These are phyloP conservation scores for Cromileptes altivelis DNA, from an alignment of 2,113 vertebrate genomes.

Conservation along the genomic window DNA sequence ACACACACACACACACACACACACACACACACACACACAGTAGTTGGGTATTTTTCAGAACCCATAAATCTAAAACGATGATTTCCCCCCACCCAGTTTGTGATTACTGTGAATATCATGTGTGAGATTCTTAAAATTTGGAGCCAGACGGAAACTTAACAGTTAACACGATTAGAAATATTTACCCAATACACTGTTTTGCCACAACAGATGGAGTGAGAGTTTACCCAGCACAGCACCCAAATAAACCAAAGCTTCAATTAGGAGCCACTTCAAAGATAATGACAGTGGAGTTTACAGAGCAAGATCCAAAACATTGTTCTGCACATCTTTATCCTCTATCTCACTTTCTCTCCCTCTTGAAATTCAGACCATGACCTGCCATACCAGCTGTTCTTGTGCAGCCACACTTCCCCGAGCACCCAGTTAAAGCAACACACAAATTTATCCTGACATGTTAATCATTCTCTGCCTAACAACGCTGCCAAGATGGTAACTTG, in stretches of 20 bases:
- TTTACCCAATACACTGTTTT: not conserved
- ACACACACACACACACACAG: not conserved
- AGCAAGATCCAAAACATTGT: not conserved
- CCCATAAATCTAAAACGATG: not conserved
- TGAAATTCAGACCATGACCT: constrained; percentile 33
- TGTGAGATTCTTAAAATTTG: not conserved
- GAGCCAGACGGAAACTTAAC: not conserved
- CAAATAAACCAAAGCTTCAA: not conserved
- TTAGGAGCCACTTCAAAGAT: constrained; percentile 22
- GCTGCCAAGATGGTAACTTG: constrained; percentile 9
- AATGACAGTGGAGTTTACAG: not conserved
- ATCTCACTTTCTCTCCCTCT: not conserved
- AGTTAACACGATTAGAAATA: constrained; percentile 6
- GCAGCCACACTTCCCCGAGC: not conserved
- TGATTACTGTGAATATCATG: not conserved
- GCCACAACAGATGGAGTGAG: constrained; percentile 3
- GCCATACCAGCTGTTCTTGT: constrained; percentile 18
- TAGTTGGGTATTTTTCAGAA: constrained; percentile 19
- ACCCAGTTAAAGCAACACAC: constrained; percentile 10
- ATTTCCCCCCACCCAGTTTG: not conserved
- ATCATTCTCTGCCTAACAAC: not conserved
- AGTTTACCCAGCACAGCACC: not conserved
- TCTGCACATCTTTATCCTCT: not conserved
- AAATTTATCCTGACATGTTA: constrained; percentile 41
- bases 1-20: not conserved